These are phyloP conservation scores for Promerops cafer DNA, from an alignment of 2,113 vertebrate genomes.

Conservation along the genomic window DNA sequence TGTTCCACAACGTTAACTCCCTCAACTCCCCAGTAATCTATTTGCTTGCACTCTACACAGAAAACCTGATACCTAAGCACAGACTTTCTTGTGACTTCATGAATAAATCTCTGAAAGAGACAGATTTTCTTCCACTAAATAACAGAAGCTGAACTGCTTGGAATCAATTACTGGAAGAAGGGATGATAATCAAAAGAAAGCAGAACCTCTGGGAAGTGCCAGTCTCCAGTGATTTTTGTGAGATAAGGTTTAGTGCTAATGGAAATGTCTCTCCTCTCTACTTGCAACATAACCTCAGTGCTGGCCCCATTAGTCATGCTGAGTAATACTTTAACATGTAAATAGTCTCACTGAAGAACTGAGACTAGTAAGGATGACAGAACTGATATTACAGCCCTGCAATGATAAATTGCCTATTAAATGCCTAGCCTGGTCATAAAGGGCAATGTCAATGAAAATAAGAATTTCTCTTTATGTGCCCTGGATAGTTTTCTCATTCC, in stretches of 20 bases:
- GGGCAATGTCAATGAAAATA: background rate
- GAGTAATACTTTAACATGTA: constrained; percentile 33
- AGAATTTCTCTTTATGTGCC: background rate
- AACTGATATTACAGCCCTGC: background rate
- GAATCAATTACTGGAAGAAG: constrained; percentile 14
- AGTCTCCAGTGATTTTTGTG: constrained; percentile 1
- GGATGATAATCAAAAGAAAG: constrained; percentile 17
- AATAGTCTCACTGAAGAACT: background rate
- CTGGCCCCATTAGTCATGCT: constrained; percentile 14
- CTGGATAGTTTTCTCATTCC: background rate
- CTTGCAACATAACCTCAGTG: background rate
- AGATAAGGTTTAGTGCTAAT: constrained; percentile 18
- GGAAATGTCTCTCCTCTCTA: background rate
- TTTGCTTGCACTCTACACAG: background rate
- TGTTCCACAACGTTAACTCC: background rate
- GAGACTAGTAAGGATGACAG: background rate
- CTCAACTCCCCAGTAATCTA: background rate
- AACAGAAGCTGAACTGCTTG: background rate
- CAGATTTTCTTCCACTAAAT: background rate
- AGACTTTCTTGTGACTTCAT: background rate
- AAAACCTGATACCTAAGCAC: background rate
- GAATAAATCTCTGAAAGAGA: background rate
- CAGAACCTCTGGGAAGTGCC: background rate
- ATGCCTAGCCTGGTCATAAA: background rate
- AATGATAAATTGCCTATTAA: background rate